Evolutionary conservation across 2,888 invertebrate species (phyloP).

Genomic region (Hirtodrosophila duncani): DNA sequence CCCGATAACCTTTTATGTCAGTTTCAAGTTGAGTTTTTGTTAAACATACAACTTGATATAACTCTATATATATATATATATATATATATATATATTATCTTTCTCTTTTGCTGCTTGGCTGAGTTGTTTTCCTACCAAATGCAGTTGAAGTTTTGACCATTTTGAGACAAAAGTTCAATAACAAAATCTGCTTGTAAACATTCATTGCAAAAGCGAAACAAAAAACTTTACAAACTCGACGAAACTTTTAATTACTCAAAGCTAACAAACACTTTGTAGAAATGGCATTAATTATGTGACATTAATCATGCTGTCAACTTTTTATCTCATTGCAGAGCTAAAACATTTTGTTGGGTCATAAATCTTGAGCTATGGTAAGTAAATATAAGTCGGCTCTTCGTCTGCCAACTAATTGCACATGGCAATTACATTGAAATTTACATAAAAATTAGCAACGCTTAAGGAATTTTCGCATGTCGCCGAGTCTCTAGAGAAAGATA

Average conservation of each 20-base stretch:
- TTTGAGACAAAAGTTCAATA: conserved; percentile 43
- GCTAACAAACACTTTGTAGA: no score
- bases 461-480: conserved; percentile 31
- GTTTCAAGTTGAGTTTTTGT: conserved; percentile 27
- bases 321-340: conserved; percentile 44
- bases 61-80: conserved; percentile 16
- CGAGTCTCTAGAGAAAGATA: conserved; percentile 53
- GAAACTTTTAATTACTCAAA: not conserved
- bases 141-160: conserved; percentile 10
- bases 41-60: conserved; percentile 6
- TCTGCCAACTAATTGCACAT: conserved; percentile 43
- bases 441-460: conserved; percentile 60
- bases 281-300: conserved; percentile 3
- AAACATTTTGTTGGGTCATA: conserved; percentile 15
- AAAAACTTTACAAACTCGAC: no score
- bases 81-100: conserved; percentile 10
- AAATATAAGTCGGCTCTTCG: conserved; percentile 16
- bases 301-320: conserved; percentile 9
- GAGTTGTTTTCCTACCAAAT: conserved; percentile 29
- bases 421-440: conserved; percentile 41
- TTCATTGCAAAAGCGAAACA: no score
- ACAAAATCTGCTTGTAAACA: no score
- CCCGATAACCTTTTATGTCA: conserved; percentile 63
- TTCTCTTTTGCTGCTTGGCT: conserved; percentile 23
- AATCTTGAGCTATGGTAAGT: conserved; percentile 60